Conservation (phyloP, 2,113 vertebrate species). For the Pycnonotus jocosus region DNA sequence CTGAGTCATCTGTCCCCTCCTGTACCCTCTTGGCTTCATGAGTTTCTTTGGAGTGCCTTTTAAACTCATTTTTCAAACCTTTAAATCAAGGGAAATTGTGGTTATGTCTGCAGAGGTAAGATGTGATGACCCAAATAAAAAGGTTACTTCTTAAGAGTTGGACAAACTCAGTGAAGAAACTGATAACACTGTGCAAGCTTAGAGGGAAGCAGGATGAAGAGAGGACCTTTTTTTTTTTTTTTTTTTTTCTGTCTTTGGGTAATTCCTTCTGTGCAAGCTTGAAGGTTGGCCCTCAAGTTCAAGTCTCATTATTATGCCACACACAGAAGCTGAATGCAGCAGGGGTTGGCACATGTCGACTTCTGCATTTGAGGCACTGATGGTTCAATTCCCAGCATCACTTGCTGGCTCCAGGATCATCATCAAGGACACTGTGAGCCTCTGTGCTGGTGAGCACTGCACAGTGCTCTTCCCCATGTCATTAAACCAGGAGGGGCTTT, state of each 20-base stretch:
- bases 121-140: neutral
- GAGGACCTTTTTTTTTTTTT: neutral
- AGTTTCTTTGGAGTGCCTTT: neutral
- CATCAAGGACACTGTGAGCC: slow-evolving; percentile 49
- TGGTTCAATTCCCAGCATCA: slow-evolving; percentile 52
- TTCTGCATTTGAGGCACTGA: slow-evolving; percentile 25
- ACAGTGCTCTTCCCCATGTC: slow-evolving; percentile 29
- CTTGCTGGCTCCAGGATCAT: slow-evolving; percentile 45
- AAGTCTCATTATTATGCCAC: slow-evolving; percentile 30
- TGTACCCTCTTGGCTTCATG: neutral
- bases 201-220: neutral
- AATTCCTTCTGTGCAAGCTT: slow-evolving; percentile 2
- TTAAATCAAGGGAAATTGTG: neutral
- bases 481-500: slow-evolving; percentile 44
- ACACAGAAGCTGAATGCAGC: slow-evolving; percentile 34
- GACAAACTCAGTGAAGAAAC: neutral
- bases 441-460: slow-evolving; percentile 57
- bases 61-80: neutral
- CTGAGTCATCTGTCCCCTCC: neutral
- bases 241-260: neutral
- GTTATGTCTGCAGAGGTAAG: neutral
- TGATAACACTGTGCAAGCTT: neutral
- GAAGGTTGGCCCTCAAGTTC: slow-evolving; percentile 55
- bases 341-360: slow-evolving; percentile 40
- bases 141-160: neutral